Evolutionary conservation across 2,888 invertebrate species (phyloP), one percentile per base, ranked within the genome.

Genomic region (Lacanobia oleracea): DNA sequence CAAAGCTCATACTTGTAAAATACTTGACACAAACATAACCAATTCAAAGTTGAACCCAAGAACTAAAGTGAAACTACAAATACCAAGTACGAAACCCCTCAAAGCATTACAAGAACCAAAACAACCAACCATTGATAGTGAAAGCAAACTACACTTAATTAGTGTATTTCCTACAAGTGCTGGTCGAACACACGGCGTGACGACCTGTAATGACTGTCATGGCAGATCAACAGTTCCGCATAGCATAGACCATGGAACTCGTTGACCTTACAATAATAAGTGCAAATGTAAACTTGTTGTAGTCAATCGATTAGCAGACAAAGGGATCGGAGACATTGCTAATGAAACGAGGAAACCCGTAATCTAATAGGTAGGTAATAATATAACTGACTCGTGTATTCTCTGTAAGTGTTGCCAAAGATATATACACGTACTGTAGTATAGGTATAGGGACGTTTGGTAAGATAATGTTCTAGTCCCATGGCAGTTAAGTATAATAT

Each of bases 211-310:
- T 65, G 21, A 77, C 72, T 61, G 53, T 45, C 73, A 73, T 69
- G 67, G 64, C 21, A 18, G 21, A 48, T 7, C 27, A 14, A 66
- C 53, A 67, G 56, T 84, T 84, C 85, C 83, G 77, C 72, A 66
- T 74, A 23, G 48, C 63, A 69, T 37, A 64, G 50, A 50, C 59
- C 63, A 56, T 65, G 57, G 40, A 76, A 83, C 84, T 72, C 16
- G 86, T 79, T 67, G 80, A 83, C 87, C 88, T 87, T 82, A 78
- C 60, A 6, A 37, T 60, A 54, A 74, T 53, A 56, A 62, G 54
- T 62, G 37, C 50, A 64, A 74, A 82, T 59, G 56, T 79, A 73
- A 56, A 63, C 67, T 66, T 45, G 57, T 53, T 75, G 48, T 37
- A 82, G 65, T 14, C 59, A 65, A 67, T 57, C 78, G 45, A 72